Evolutionary conservation across 2,113 vertebrate genomes (phyloP), one percentile per base, ranked within the genome.

Genomic region (Barnardius zonarius): DNA sequence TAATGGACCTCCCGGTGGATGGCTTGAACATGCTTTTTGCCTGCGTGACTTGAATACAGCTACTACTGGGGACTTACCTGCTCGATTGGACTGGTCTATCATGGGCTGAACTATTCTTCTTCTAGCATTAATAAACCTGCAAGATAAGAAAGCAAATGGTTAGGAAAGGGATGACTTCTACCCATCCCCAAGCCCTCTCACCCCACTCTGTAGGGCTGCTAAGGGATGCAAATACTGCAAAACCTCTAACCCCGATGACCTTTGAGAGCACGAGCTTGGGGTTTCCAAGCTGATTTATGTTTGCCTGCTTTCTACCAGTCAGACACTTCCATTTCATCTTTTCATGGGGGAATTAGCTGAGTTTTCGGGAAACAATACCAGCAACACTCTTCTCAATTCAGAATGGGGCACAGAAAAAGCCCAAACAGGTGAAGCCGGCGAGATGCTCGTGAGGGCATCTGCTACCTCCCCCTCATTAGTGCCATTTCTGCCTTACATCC

Each of bases 21-120:
- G 98, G 98, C 98, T 98, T 97, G 98, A 97, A 97, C 98, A 98
- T 93, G 97, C 93, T 95, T 98, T 98, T 98, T 25, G 96, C 97
- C 95, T 98, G 97, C 84, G 90, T 88, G 97, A 98, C 98, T 98
- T 95, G 97, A 98, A 98, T 97, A 98, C 97, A 98, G 98, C 98
- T 98, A 99, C 96, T 98, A 98, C 2, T 93, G 97, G 97, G 98
- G 97, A 99, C 99, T 99, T 99, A 98, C 99, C 99, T 99, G 99
- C 99, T 99, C 99, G 98, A 98, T 99, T 99, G 95, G 99, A 99
- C 98, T 99, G 99, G 98, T 99, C 99, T 98, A 99, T 99, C 99
- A 99, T 99, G 94, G 99, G 99, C 97, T 99, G 99, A 93, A 99
- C 99, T 99, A 99, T 99, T 99, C 99, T 99, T 98, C 99, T 99